Conservation (phyloP, 2,797 vertebrate species). For the Lithobates pipiens region DNA sequence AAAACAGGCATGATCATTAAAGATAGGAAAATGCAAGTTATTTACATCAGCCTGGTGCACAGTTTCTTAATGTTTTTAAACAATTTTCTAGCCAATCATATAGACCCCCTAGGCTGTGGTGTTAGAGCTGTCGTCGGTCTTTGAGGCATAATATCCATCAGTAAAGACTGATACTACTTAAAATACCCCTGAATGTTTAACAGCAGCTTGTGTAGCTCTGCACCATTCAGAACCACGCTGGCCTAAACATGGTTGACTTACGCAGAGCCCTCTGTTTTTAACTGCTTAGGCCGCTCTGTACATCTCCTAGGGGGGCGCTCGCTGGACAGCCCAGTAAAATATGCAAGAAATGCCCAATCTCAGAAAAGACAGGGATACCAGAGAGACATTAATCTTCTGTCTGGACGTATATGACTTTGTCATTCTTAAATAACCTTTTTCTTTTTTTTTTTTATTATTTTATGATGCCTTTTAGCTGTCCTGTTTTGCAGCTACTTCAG, state of each 20-base stretch:
- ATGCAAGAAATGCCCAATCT: constrained; percentile 41
- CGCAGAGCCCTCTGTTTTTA: too few species aligned
- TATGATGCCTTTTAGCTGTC: constrained; percentile 19
- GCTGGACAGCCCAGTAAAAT: constrained; percentile 52
- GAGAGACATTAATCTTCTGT: constrained; percentile 25
- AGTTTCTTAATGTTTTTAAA: neutral
- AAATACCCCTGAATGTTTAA: too few species aligned
- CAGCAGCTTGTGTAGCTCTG: neutral
- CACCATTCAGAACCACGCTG: neutral
- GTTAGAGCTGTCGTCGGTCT: neutral
- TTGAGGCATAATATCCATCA: too few species aligned
- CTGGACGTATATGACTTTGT: constrained; percentile 39
- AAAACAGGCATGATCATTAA: neutral
- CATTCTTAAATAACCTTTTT: constrained; percentile 25
- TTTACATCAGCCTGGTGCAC: neutral
- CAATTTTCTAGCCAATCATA: neutral
- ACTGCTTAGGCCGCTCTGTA: neutral
- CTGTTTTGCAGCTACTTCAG: neutral
- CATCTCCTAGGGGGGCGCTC: constrained; percentile 6
- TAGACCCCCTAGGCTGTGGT: neutral
- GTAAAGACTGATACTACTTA: too few species aligned
- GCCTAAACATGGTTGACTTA: too few species aligned
- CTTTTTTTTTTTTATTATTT: constrained; percentile 14
- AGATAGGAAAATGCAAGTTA: neutral
- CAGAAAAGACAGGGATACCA: constrained; percentile 45